A percentile compares a stretch with the other conserved stretches of the same genome.
phyloP scores from a whole-genome alignment of 2,113 vertebrate species.

The Patagioenas fasciata region DNA sequence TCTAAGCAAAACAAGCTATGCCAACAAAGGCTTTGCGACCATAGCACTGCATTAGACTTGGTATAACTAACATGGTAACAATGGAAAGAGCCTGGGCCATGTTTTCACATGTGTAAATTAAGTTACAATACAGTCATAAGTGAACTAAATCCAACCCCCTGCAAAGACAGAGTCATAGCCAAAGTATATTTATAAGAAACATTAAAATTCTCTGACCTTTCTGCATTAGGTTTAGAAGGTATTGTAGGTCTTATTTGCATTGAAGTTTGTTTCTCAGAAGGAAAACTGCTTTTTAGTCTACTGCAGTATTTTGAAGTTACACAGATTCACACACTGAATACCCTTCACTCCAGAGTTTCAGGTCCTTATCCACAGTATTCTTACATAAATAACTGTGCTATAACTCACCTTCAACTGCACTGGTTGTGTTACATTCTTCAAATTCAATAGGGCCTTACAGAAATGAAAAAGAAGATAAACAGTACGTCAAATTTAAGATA shows the following conservation, averaged over 20 bases:
- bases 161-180: not conserved
- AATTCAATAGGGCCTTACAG: slow-evolving; percentile 90
- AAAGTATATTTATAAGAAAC: not conserved
- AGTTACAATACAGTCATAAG: not conserved
- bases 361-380: not conserved
- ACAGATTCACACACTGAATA: not conserved
- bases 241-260: not conserved
- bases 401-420: slow-evolving; percentile 88
- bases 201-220: not conserved
- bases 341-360: not conserved
- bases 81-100: not conserved
- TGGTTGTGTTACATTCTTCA: slow-evolving; percentile 93
- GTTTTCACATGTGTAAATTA: slow-evolving; percentile 1
- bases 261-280: not conserved
- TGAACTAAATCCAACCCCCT: not conserved
- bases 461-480: not conserved
- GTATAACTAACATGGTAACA: not conserved
- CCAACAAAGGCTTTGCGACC: not conserved
- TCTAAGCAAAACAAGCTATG: not conserved
- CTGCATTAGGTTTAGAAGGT: not conserved
- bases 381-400: not conserved
- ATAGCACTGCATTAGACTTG: not conserved
- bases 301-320: not conserved
- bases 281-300: not conserved
- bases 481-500: not conserved